Percentiles rank a stretch among this genome's conserved stretches.
These are phyloP conservation scores for Trichechus manatus DNA, from an alignment of 2,113 vertebrate genomes.

Conservation along the genomic window DNA sequence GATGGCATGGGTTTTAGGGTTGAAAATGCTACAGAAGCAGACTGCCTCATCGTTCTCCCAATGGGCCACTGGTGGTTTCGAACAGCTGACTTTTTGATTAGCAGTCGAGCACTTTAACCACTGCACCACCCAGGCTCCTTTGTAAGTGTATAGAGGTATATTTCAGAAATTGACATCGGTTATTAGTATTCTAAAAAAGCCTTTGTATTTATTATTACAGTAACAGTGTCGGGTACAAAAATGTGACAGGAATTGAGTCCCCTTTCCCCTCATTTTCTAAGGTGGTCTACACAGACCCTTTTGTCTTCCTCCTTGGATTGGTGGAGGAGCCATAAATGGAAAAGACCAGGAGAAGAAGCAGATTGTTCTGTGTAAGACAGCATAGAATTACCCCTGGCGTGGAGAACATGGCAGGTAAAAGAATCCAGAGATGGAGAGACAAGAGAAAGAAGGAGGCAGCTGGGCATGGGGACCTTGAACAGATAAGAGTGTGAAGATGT, in stretches of 20 bases:
- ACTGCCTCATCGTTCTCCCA: no score
- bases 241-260: fast-evolving
- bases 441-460: not conserved
- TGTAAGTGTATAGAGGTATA: fast-evolving
- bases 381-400: no score
- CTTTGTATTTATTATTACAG: fast-evolving
- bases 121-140: no score
- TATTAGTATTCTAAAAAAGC: not conserved
- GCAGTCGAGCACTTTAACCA: no score
- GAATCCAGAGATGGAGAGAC: not conserved
- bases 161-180: not conserved
- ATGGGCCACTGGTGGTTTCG: no score
- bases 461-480: fast-evolving
- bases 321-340: fast-evolving
- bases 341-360: not conserved
- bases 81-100: no score
- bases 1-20: no score
- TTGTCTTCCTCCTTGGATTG: not conserved
- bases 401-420: not conserved
- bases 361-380: not conserved
- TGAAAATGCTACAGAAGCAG: no score
- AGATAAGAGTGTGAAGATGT: not conserved
- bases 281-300: no score
- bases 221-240: no score
- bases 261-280: fast-evolving